These are phyloP conservation scores for Myrmecophaga tridactyla DNA, from an alignment of 2,113 vertebrate species.

Conservation along the genomic window DNA sequence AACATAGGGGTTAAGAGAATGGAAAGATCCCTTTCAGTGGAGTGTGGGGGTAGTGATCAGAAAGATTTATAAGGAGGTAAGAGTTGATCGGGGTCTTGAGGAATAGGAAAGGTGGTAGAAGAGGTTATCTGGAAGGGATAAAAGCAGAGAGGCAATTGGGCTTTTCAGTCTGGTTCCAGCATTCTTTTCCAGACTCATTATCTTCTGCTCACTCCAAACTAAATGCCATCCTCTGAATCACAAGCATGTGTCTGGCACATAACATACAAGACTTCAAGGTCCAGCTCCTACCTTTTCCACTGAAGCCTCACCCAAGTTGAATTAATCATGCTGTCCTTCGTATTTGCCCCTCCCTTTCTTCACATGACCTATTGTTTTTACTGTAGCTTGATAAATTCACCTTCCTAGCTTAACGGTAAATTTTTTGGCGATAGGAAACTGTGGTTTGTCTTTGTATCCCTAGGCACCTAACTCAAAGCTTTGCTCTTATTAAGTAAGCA, in stretches of 20 bases:
- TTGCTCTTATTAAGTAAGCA: slow-evolving; percentile 45
- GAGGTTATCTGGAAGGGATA: slow-evolving; percentile 14
- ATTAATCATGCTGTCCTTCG: neutral
- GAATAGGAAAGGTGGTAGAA: neutral
- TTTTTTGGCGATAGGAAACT: slow-evolving; percentile 24
- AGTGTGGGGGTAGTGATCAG: neutral
- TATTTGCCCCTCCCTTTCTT: slow-evolving; percentile 21
- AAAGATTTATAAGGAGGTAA: neutral
- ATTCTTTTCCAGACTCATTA: slow-evolving; percentile 37
- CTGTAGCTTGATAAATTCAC: neutral
- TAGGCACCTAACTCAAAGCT: slow-evolving; percentile 7
- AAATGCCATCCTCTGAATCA: slow-evolving; percentile 53
- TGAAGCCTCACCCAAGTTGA: neutral
- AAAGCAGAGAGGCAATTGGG: neutral
- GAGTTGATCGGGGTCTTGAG: slow-evolving; percentile 16
- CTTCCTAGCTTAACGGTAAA: slow-evolving; percentile 43
- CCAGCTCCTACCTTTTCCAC: neutral
- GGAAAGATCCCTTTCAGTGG: neutral
- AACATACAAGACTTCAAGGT: slow-evolving; percentile 9
- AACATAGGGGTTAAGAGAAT: slow-evolving; percentile 2
- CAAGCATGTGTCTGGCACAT: slow-evolving; percentile 6
- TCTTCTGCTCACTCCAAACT: slow-evolving; percentile 45
- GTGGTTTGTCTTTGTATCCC: slow-evolving; percentile 31
- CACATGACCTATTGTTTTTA: slow-evolving; percentile 25
- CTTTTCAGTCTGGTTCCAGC: neutral